A percentile compares a stretch with the other conserved stretches of the same genome.
Evolutionary conservation across 2,113 vertebrate species (phyloP).

Genomic region (Plestiodon gilberti): DNA sequence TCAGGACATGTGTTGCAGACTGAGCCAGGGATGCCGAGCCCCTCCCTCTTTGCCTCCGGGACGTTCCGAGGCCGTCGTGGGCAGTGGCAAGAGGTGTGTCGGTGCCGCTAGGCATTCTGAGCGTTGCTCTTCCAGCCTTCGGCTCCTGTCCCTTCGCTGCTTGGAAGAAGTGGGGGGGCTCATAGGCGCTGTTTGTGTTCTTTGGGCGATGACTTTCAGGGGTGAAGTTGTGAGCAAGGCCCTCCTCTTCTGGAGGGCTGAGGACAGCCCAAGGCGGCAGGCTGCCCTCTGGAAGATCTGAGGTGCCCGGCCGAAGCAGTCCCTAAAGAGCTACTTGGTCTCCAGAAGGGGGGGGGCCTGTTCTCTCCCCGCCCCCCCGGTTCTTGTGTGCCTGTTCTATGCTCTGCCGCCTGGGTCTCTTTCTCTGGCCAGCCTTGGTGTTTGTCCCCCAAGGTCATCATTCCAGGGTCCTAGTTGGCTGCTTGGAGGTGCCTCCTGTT

Average conservation of each 20-base stretch:
- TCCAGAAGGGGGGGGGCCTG: too few species aligned
- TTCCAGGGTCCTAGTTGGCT: constrained; percentile 14
- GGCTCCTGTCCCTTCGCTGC: not conserved
- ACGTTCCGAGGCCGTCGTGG: not conserved
- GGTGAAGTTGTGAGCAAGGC: not conserved
- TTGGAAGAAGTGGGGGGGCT: too few species aligned
- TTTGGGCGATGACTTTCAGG: too few species aligned
- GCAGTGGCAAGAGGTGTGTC: not conserved
- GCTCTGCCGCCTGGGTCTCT: too few species aligned
- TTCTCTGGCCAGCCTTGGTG: not conserved
- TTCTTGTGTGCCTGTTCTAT: too few species aligned
- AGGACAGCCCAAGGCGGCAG: not conserved
- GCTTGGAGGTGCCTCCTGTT: not conserved
- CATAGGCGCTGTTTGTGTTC: too few species aligned
- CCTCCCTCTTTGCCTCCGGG: not conserved
- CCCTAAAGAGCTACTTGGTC: too few species aligned
- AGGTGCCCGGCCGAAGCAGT: too few species aligned
- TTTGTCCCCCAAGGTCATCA: not conserved
- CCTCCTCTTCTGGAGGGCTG: not conserved
- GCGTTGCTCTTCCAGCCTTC: not conserved
- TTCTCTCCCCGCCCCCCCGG: too few species aligned
- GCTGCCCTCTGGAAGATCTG: too few species aligned
- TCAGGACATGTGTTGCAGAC: not conserved
- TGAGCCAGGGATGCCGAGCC: not conserved
- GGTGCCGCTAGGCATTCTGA: not conserved